These are phyloP conservation scores for Ditylenchus dipsaci DNA, from an alignment of 1,140 invertebrate genomes.

Conservation along the genomic window DNA sequence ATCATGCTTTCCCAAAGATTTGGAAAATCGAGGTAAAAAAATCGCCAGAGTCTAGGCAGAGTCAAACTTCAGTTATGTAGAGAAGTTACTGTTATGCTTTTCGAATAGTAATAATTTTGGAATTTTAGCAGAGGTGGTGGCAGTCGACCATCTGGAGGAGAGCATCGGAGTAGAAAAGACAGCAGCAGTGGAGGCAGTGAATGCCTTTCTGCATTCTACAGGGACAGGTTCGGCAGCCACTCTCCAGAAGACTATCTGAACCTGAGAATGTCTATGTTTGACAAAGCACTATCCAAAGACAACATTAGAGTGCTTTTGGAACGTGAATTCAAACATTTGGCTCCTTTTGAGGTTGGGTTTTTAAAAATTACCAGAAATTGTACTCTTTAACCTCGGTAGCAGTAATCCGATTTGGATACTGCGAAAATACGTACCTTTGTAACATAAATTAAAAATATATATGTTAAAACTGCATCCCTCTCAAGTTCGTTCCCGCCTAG, in stretches of 20 bases:
- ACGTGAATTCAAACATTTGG: constrained; percentile 34
- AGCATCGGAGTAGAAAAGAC: constrained; percentile 21
- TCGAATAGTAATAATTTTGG: no score
- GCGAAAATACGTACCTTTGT: no score
- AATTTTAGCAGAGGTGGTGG: no score
- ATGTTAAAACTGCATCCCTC: no score
- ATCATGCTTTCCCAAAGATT: no score
- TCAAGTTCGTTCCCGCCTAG: no score
- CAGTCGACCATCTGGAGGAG: constrained; percentile 1
- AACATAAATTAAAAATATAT: not conserved
- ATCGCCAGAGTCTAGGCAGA: no score
- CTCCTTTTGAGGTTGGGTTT: constrained; percentile 44
- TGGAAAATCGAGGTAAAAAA: no score
- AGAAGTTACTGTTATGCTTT: not conserved
- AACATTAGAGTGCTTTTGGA: constrained; percentile 39
- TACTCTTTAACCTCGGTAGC: no score
- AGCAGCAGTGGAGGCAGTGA: constrained; percentile 4
- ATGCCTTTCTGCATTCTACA: constrained; percentile 42
- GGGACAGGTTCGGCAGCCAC: constrained; percentile 44
- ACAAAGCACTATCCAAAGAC: constrained; percentile 37
- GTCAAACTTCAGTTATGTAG: no score
- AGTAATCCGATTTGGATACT: no score
- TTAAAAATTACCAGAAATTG: not conserved
- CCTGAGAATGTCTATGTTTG: constrained; percentile 40
- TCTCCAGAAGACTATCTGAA: constrained; percentile 49